Evolutionary conservation across 1,140 invertebrate genomes (phyloP).

Genomic region (Aphelenchoides fujianensis): DNA sequence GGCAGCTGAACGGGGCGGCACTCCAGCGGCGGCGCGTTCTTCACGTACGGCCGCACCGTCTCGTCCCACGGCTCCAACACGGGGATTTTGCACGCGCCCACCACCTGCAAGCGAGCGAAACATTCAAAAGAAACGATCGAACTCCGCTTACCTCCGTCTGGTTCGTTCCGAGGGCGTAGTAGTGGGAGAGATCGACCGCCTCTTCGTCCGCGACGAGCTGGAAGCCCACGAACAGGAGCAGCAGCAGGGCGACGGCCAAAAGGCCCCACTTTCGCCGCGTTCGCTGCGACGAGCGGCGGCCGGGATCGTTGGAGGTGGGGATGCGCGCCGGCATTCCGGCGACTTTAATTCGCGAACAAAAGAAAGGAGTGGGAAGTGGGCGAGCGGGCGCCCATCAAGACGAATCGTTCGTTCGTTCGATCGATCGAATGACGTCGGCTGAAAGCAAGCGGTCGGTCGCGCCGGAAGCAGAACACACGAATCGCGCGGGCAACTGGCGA

Average conservation of each 20-base stretch:
- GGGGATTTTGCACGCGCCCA: constrained; percentile 37
- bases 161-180: constrained; percentile 16
- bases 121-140: background rate
- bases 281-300: background rate
- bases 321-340: background rate
- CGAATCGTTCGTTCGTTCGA: too few species aligned
- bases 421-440: too few species aligned
- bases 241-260: background rate
- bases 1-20: constrained; percentile 35
- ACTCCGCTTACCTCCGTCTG: constrained; percentile 1
- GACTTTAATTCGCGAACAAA: too few species aligned
- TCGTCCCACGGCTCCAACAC: constrained; percentile 47
- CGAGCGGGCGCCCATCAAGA: too few species aligned
- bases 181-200: constrained; percentile 22
- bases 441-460: too few species aligned
- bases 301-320: background rate
- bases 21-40: constrained; percentile 22
- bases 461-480: too few species aligned
- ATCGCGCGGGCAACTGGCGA: too few species aligned
- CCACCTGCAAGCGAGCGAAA: too few species aligned
- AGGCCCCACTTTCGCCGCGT: background rate
- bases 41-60: constrained; percentile 35
- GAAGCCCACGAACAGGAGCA: background rate
- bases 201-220: constrained; percentile 15
- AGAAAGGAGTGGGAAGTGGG: too few species aligned